phyloP scores from a whole-genome alignment of 2,113 vertebrate genomes.

The Canis aureus region DNA sequence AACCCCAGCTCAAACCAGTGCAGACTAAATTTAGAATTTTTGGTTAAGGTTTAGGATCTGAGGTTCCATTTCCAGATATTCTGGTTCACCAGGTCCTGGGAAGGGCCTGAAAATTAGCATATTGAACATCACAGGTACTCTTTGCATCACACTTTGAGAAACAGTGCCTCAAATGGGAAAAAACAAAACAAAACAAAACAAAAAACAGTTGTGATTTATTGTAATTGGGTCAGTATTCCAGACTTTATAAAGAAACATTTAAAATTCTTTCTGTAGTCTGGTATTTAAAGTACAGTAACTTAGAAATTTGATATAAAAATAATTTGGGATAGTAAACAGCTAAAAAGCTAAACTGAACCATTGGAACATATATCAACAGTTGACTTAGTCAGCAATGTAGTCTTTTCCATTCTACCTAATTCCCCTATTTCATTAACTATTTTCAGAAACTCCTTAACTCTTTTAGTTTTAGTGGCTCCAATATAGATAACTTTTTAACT shows the following conservation, averaged over 20 bases:
- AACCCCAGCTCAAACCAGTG: background rate
- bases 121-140: rapidly evolving
- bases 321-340: background rate
- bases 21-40: background rate
- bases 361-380: too few relatives aligned
- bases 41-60: background rate
- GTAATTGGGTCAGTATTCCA: background rate
- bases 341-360: background rate
- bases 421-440: background rate
- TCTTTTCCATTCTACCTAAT: background rate
- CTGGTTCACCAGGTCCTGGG: background rate
- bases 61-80: background rate
- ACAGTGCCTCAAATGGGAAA: background rate
- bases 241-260: background rate
- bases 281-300: background rate
- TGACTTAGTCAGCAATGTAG: background rate
- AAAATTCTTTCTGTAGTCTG: background rate
- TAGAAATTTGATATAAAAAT: background rate
- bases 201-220: background rate
- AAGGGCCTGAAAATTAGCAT: background rate
- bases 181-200: background rate
- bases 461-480: background rate
- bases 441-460: background rate
- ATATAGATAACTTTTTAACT: background rate
- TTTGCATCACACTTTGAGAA: background rate